Evolutionary conservation across 92 coral and sea anemone genomes (phyloP), one percentile per base, ranked within the genome.

Genomic region (Actinernus sp.): DNA sequence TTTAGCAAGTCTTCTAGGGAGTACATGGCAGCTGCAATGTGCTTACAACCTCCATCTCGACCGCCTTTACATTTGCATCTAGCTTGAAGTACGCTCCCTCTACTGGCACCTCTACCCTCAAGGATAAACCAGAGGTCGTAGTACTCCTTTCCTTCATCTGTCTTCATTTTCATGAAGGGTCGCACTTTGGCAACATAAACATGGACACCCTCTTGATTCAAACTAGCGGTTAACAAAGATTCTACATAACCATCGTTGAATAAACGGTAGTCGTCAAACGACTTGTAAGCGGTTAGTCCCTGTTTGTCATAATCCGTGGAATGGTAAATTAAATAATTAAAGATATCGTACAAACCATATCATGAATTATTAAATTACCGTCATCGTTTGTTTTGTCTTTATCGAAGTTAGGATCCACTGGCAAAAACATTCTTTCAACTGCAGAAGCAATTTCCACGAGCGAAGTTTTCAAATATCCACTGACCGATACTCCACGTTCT

Each of bases 31-130:
- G 86, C 91, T 25, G 74, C 82, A 51, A 85, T 78, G 38, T 85
- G 86, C 58, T 85, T 85, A 57, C 86, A 78, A n/a, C 77, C 86
- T 22, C 86, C 73, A 76, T 85, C 82, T 55, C 68, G 64, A 85
- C 79, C 77, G 49, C 86, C 91, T 84, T 84, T 84, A 41, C 85
- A 84, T 33, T 69, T 63, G 19, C 91, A 84, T 53, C 50, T 44
- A 31, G 86, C 89, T 17, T 58, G 63, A 33, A 78, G 64, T 22
- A 78, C 77, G 58, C 84, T 77, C 31, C 84, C 84, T 27, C 65
- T 58, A 30, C 58, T 66, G 5, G 70, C 43, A 18, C 77, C 70
- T 67, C 37, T 77, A 14, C 70, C 77, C 27, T 77, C 77, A 22
- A 77, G 65, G 43, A 77, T 78, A 38, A 78, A 78, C 78, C 85